Conservation (phyloP, 2,888 invertebrate genomes). For the Steinernema hermaphroditum region DNA sequence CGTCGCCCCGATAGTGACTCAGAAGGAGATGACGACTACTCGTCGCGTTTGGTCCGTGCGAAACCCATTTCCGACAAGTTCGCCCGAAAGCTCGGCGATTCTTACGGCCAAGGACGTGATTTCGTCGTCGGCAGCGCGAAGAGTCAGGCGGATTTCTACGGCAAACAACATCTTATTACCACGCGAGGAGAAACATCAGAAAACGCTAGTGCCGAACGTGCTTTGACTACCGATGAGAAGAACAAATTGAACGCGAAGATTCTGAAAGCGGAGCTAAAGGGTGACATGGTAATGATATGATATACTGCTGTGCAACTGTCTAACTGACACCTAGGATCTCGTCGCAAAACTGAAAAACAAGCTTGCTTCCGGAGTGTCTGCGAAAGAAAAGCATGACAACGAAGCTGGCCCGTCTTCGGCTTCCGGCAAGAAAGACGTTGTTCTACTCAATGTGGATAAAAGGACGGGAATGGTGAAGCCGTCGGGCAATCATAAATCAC, state of each 20-base stretch:
- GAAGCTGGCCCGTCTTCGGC: neutral
- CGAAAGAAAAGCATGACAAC: neutral
- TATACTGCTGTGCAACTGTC: neutral
- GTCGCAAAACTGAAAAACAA: slow-evolving; percentile 77
- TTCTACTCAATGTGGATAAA: slow-evolving; percentile 46
- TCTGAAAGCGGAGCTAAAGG: slow-evolving; percentile 90
- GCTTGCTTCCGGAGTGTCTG: slow-evolving; percentile 75
- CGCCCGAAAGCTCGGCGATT: slow-evolving; percentile 48
- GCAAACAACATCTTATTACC: slow-evolving; percentile 43
- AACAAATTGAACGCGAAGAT: slow-evolving; percentile 87
- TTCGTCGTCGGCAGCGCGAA: slow-evolving; percentile 44
- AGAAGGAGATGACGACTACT: slow-evolving; percentile 47
- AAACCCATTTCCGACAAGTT: slow-evolving; percentile 55
- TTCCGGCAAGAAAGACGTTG: slow-evolving; percentile 32
- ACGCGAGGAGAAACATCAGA: slow-evolving; percentile 29
- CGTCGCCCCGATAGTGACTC: slow-evolving; percentile 51
- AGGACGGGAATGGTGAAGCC: slow-evolving; percentile 43
- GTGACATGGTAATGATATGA: slow-evolving; percentile 72
- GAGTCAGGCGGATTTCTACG: slow-evolving; percentile 54
- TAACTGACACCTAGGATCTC: slow-evolving; percentile 69
- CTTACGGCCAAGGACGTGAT: slow-evolving; percentile 45
- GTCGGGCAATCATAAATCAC: slow-evolving; percentile 26
- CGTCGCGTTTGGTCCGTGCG: slow-evolving; percentile 43
- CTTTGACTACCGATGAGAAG: slow-evolving; percentile 73
- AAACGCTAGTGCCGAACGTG: neutral